phyloP scores from a whole-genome alignment of 2,797 vertebrate species.

The Agapornis canus region DNA sequence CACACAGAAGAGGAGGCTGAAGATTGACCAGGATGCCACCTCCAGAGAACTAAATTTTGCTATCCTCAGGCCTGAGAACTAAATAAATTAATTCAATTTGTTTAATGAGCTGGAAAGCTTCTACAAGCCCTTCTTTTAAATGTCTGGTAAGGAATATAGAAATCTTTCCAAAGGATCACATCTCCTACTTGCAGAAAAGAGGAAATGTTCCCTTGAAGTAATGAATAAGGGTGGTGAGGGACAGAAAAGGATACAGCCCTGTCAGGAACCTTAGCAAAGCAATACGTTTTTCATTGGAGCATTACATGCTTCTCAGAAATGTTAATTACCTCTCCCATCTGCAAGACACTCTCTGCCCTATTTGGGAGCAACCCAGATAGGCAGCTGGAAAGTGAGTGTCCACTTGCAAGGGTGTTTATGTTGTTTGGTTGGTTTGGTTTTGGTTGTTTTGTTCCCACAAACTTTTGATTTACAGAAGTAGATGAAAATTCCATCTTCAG shows the following conservation, averaged over 20 bases:
- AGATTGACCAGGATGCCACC: slow-evolving; percentile 1
- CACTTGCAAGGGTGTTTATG: neutral
- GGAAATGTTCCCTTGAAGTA: neutral
- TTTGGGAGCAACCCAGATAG: slow-evolving; percentile 17
- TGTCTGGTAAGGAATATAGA: neutral
- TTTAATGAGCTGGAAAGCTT: slow-evolving; percentile 47
- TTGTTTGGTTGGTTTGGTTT: neutral
- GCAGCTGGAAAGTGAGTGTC: neutral
- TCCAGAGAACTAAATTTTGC: slow-evolving; percentile 16
- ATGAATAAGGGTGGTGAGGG: neutral
- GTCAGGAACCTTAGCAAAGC: neutral
- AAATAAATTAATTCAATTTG: slow-evolving; percentile 29
- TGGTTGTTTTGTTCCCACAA: neutral
- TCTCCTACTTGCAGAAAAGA: neutral
- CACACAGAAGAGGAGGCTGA: neutral
- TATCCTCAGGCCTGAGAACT: slow-evolving; percentile 10
- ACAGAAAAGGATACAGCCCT: neutral
- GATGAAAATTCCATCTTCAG: neutral
- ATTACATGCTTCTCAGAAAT: neutral
- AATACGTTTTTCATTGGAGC: neutral
- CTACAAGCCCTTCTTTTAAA: slow-evolving; percentile 23
- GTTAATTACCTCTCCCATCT: slow-evolving; percentile 21
- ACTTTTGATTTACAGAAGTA: neutral
- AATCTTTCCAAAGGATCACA: neutral
- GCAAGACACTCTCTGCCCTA: neutral